Percentiles rank a stretch among this genome's conserved stretches.
Evolutionary conservation across 2,113 vertebrate species (phyloP).

Genomic region (Phyllostomus discolor): DNA sequence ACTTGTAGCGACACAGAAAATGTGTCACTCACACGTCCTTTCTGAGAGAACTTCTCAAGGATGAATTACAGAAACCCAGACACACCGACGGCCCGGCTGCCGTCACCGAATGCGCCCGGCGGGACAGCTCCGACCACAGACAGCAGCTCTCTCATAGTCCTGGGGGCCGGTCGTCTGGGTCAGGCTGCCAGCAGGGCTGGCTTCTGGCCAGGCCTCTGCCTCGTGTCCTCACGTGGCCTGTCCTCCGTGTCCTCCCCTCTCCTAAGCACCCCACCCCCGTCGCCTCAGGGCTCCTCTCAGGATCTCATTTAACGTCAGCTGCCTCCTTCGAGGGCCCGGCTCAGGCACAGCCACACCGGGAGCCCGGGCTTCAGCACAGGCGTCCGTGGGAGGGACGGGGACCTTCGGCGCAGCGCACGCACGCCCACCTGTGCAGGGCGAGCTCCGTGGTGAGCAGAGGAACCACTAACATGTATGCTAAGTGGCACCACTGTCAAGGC

Average conservation of each 20-base stretch:
- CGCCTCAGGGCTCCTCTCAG: background rate
- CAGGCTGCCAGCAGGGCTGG: fast-evolving
- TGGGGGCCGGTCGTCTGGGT: fast-evolving
- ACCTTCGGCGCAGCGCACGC: background rate
- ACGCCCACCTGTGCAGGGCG: background rate
- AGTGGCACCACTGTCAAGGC: background rate
- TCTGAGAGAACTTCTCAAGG: background rate
- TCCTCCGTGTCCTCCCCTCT: fast-evolving
- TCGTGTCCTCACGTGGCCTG: fast-evolving
- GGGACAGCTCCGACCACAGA: fast-evolving
- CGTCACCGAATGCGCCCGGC: fast-evolving
- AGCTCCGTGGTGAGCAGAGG: background rate
- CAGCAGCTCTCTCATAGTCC: background rate
- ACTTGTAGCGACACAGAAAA: background rate
- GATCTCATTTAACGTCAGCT: no score
- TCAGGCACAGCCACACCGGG: background rate
- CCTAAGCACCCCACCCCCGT: background rate
- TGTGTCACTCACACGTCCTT: background rate
- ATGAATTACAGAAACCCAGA: background rate
- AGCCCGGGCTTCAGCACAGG: fast-evolving
- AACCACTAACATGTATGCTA: background rate
- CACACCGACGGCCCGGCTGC: background rate
- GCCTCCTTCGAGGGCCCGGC: background rate
- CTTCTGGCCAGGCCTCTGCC: background rate
- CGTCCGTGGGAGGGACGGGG: background rate